Percentiles rank a stretch among this genome's conserved stretches.
phyloP scores from a whole-genome alignment of 2,113 vertebrate species.

The Odocoileus hemionus region DNA sequence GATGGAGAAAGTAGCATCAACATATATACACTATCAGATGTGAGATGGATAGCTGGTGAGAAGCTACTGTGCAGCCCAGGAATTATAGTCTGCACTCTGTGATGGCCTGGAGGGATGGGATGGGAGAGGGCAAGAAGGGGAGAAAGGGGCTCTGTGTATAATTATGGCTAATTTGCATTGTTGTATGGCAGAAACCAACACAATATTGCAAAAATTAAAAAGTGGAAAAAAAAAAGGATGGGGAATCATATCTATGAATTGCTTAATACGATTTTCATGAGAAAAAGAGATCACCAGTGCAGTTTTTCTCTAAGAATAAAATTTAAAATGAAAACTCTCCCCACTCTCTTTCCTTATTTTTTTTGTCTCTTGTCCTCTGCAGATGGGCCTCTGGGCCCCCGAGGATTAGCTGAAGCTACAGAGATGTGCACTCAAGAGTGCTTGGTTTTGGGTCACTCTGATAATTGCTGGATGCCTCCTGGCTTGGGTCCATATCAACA shows the following conservation, averaged over 20 bases:
- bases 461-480: conserved; percentile 99
- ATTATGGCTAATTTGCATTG: neutral
- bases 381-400: conserved; percentile 95
- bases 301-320: neutral
- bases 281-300: neutral
- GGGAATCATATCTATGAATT: neutral
- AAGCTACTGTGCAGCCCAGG: neutral
- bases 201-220: neutral
- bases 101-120: neutral
- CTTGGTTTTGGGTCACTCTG: conserved; percentile 96
- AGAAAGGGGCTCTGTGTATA: neutral
- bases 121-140: neutral
- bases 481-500: conserved; percentile 91
- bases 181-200: neutral
- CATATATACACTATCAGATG: neutral
- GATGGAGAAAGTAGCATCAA: neutral
- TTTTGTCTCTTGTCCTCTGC: conserved; percentile 23
- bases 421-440: conserved; percentile 99
- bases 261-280: neutral
- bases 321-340: conserved; percentile 48
- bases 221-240: neutral
- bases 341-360: neutral
- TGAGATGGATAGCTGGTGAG: neutral
- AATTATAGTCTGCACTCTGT: neutral
- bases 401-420: conserved; percentile 96